A percentile compares a stretch with the other conserved stretches of the same genome.
phyloP scores from a whole-genome alignment of 2,888 invertebrate genomes.

The Chironomus tentans region DNA sequence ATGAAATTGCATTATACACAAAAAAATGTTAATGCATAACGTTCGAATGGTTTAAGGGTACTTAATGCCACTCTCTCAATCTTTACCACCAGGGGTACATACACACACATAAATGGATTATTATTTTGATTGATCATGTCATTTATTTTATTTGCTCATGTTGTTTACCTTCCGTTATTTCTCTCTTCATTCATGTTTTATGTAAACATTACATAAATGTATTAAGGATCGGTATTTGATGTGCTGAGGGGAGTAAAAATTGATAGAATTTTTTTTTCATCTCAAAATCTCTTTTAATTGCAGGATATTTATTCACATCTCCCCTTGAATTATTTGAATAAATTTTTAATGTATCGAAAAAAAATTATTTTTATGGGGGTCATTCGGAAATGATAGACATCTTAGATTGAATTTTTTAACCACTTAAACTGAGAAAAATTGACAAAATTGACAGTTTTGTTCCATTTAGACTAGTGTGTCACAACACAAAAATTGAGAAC shows the following conservation, averaged over 20 bases:
- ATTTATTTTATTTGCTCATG: background rate
- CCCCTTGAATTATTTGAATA: too few relatives aligned
- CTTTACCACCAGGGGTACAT: background rate
- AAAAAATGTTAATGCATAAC: background rate
- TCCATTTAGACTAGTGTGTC: too few relatives aligned
- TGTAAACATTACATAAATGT: background rate
- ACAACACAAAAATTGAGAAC: too few relatives aligned
- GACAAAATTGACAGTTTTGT: too few relatives aligned
- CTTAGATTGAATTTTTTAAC: too few relatives aligned
- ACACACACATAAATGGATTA: background rate
- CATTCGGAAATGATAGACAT: too few relatives aligned
- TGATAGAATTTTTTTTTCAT: background rate
- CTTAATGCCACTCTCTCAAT: background rate
- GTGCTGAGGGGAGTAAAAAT: background rate
- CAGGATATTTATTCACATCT: background rate
- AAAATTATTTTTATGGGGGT: too few relatives aligned
- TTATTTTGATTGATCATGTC: conserved; percentile 10
- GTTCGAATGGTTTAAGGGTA: background rate
- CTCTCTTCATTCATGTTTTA: background rate
- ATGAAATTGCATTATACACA: background rate
- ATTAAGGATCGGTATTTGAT: background rate
- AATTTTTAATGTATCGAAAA: too few relatives aligned
- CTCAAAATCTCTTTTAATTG: background rate
- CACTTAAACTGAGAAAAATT: too few relatives aligned
- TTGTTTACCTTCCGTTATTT: background rate